Evolutionary conservation across 2,888 invertebrate genomes (phyloP), one percentile per base, ranked within the genome.

Genomic region (Noctua janthina): DNA sequence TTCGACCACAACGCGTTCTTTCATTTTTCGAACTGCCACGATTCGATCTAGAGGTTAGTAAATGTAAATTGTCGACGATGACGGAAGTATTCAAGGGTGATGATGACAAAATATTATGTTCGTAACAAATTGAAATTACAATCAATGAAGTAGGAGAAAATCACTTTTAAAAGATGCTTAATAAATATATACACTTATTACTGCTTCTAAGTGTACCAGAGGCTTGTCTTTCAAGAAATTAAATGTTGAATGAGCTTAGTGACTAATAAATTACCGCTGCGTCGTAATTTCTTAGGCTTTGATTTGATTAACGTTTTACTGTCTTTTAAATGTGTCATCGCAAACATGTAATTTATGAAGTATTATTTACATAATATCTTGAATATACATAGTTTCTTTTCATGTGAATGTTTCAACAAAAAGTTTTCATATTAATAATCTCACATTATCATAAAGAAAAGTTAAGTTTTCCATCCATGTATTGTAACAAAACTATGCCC

Each of bases 351-450:
- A 81, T 15, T 64, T 29, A 51, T 51, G 17, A 51, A 17, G 17
- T 29, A 39, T 71, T 49, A 35, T n/a, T 66, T 62, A 35, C 29
- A 64, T 35, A 64, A 17, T 35, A n/a, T 35, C 4, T 39, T 35
- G 20, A 66, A 39, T 66, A 17, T 72, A 39, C 13, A 29, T 46
- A 29, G 23, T 54, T 78, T 54, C 23, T 49, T 72, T 83, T 64
- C 68, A 64, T 56, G n/a, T 62, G 3, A 8, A 70, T 35, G 23
- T 13, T 29, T 43, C 6, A 66, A 66, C 46, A 39, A 35, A 72
- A 74, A 83, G 51, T 83, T 83, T 74, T 51, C n/a, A 62, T 71
- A 83, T 83, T 46, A 83, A 67, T 74, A 20, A 70, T 83, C 17
- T 20, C 7, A 39, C n/a, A 78, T 83, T 82, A 78, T 73, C 69